phyloP scores from a whole-genome alignment of 37 sponge, comb jelly and placozoan genomes.

The Hormiphora californensis region DNA sequence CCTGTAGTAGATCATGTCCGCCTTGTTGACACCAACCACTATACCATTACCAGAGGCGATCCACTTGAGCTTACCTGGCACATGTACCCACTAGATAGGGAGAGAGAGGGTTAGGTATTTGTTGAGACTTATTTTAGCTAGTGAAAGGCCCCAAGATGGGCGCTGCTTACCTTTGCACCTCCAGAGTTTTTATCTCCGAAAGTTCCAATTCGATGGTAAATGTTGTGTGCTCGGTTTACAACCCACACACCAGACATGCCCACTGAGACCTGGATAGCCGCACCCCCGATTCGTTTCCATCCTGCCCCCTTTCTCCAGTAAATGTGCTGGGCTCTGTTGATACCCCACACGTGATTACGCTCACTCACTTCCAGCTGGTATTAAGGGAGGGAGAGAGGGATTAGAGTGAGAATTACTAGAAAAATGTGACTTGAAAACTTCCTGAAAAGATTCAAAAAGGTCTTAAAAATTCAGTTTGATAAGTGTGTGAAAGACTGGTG shows the following conservation, averaged over 20 bases:
- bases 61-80: background rate
- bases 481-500: no score
- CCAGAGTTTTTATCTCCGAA: background rate
- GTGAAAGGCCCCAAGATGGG: background rate
- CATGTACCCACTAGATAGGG: background rate
- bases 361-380: no score
- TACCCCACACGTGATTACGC: no score
- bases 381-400: no score
- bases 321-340: no score
- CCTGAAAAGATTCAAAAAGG: no score
- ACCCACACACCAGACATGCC: conserved; percentile 6
- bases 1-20: background rate
- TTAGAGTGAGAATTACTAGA: no score
- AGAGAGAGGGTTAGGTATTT: no score
- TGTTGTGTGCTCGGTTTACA: background rate
- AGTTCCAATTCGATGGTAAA: background rate
- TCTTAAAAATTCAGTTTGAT: no score
- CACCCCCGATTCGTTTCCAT: background rate
- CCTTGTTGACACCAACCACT: background rate
- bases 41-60: background rate
- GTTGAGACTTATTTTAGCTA: background rate
- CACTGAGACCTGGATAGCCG: background rate
- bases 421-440: no score
- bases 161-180: background rate
- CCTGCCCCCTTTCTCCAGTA: background rate